Percentiles rank a stretch among this genome's conserved stretches.
phyloP scores from a whole-genome alignment of 2,888 invertebrate genomes.

The Physocephala rufipes region DNA sequence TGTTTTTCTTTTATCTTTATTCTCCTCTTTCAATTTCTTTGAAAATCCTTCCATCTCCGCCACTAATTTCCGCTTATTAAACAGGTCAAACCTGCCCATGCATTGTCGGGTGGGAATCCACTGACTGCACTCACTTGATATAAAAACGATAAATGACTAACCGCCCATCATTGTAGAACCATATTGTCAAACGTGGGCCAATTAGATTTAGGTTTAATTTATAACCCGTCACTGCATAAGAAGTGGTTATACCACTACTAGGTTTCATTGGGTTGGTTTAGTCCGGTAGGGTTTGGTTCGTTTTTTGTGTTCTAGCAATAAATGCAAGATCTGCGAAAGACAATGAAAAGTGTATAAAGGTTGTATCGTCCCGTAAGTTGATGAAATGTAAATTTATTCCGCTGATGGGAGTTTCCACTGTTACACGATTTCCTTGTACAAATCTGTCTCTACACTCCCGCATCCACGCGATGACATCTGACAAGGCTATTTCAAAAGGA shows the following conservation, averaged over 20 bases:
- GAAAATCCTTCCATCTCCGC: conserved; percentile 91
- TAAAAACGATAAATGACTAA: conserved; percentile 90
- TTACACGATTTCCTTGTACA: too few relatives aligned
- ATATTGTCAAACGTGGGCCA: conserved; percentile 4
- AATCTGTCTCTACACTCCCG: too few relatives aligned
- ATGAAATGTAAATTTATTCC: conserved; percentile 36
- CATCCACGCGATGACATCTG: too few relatives aligned
- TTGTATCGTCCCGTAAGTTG: conserved; percentile 11
- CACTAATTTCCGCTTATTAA: conserved; percentile 89
- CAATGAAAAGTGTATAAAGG: neutral
- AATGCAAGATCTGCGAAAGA: neutral
- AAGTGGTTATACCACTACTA: too few relatives aligned
- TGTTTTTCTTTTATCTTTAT: conserved; percentile 1
- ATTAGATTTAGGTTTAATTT: conserved; percentile 33
- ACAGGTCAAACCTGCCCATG: conserved; percentile 84
- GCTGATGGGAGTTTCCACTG: conserved; percentile 8
- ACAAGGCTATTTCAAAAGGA: too few relatives aligned
- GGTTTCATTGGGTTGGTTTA: neutral
- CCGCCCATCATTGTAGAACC: neutral
- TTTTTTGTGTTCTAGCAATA: neutral
- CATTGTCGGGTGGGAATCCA: conserved; percentile 94
- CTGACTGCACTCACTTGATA: conserved; percentile 93
- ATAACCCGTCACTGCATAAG: neutral
- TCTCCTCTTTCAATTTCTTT: conserved; percentile 50
- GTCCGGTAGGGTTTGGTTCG: neutral